A percentile compares a stretch with the other conserved stretches of the same genome.
These are phyloP conservation scores for Noctua janthina DNA, from an alignment of 2,888 invertebrate genomes.

Conservation along the genomic window DNA sequence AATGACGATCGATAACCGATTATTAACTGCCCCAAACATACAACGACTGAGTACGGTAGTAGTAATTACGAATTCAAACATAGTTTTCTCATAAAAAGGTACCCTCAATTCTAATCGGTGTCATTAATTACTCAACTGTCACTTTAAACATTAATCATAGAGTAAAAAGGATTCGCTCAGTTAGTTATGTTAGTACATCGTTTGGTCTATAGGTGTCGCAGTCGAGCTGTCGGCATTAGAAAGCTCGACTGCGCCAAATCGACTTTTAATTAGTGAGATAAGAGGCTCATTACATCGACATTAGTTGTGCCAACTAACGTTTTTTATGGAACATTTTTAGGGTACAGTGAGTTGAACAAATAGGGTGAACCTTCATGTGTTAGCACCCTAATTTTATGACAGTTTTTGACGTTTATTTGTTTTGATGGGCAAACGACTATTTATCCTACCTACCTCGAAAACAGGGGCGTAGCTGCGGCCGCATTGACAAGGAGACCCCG, in stretches of 20 bases:
- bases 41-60: slow-evolving; percentile 30
- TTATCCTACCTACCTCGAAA: not conserved
- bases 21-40: slow-evolving; percentile 58
- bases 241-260: slow-evolving; percentile 85
- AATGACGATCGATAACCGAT: slow-evolving; percentile 64
- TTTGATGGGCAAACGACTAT: not conserved
- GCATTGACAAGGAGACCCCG: not conserved
- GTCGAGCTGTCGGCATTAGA: slow-evolving; percentile 78
- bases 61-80: slow-evolving; percentile 64
- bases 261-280: slow-evolving; percentile 90
- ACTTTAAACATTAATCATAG: slow-evolving; percentile 79
- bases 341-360: slow-evolving; percentile 68
- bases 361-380: slow-evolving; percentile 14
- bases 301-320: slow-evolving; percentile 86
- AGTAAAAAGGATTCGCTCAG: slow-evolving; percentile 80
- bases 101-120: slow-evolving; percentile 61
- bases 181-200: slow-evolving; percentile 76
- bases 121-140: slow-evolving; percentile 74
- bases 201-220: slow-evolving; percentile 68
- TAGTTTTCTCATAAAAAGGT: slow-evolving; percentile 59
- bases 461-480: not conserved
- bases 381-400: slow-evolving; percentile 13
- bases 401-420: not conserved
- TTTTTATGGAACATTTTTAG: slow-evolving; percentile 77
- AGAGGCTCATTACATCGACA: slow-evolving; percentile 87